Conservation (phyloP, 2,797 vertebrate species). For the Rhinichthys osculus region DNA sequence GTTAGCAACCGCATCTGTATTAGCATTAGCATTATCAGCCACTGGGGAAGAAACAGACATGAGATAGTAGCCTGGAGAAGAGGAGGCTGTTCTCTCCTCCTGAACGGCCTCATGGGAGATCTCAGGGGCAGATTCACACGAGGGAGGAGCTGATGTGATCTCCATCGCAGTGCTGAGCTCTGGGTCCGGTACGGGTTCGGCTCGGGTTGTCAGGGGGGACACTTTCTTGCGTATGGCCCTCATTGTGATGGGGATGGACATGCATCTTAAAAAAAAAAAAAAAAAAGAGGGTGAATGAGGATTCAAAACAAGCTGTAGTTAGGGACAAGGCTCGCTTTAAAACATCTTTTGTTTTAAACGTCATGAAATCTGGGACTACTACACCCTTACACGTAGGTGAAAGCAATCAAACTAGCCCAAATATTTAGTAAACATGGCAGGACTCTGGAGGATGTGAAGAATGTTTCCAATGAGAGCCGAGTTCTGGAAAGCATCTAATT, state of each 20-base stretch:
- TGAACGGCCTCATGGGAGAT: slow-evolving; percentile 57
- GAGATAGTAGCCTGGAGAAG: slow-evolving; percentile 51
- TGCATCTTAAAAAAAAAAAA: slow-evolving; percentile 72
- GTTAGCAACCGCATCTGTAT: slow-evolving; percentile 58
- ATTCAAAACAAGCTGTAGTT: background rate
- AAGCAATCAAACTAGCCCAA: background rate
- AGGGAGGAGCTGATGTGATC: too few relatives aligned
- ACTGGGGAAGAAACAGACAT: slow-evolving; percentile 63
- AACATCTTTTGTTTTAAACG: background rate
- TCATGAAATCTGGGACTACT: background rate
- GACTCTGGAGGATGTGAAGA: background rate
- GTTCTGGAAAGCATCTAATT: background rate
- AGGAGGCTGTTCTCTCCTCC: slow-evolving; percentile 47
- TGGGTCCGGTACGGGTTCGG: slow-evolving; percentile 8
- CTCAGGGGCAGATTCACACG: background rate
- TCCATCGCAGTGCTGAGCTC: background rate
- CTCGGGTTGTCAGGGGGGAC: slow-evolving; percentile 30
- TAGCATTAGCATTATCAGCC: slow-evolving; percentile 67
- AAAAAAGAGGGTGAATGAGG: background rate
- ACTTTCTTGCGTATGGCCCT: slow-evolving; percentile 73
- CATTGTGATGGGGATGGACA: slow-evolving; percentile 86
- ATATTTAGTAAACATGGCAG: background rate
- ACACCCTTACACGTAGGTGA: background rate
- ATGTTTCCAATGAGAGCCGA: background rate
- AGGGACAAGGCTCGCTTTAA: background rate